Percentiles rank a stretch among this genome's conserved stretches.
Evolutionary conservation across 2,888 invertebrate genomes (phyloP).

Genomic region (Epinotia nisella): DNA sequence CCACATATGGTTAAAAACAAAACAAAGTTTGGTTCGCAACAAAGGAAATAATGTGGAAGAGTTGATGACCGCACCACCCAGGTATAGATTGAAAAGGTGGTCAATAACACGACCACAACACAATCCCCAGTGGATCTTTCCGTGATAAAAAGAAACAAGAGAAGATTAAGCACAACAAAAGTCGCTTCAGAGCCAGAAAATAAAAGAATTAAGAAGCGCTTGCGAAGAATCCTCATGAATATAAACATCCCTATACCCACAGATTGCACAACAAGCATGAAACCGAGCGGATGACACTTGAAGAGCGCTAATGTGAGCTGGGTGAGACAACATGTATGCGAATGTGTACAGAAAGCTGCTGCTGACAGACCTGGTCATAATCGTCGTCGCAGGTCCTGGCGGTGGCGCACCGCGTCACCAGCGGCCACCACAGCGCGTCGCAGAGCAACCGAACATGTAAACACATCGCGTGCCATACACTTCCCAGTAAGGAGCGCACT

Average conservation of each 20-base stretch:
- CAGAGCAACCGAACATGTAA: slow-evolving; percentile 81
- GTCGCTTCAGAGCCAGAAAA: not conserved
- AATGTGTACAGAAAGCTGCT: slow-evolving; percentile 68
- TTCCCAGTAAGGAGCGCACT: slow-evolving; percentile 80
- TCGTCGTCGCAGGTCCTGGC: slow-evolving; percentile 77
- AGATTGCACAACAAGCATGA: slow-evolving; percentile 18
- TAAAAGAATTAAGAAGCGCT: slow-evolving; percentile 10
- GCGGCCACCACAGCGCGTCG: slow-evolving; percentile 82
- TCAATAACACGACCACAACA: not conserved
- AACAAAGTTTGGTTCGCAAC: too few species aligned
- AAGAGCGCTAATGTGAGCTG: not conserved
- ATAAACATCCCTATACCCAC: slow-evolving; percentile 6
- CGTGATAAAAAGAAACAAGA: not conserved
- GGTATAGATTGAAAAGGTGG: slow-evolving; percentile 8
- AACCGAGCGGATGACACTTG: slow-evolving; percentile 8
- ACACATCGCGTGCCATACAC: slow-evolving; percentile 84
- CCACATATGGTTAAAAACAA: slow-evolving; percentile 62
- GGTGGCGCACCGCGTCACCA: slow-evolving; percentile 78
- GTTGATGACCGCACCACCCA: slow-evolving; percentile 64
- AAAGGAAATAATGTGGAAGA: slow-evolving; percentile 75
- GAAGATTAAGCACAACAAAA: slow-evolving; percentile 13
- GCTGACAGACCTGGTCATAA: slow-evolving; percentile 81
- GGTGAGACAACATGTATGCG: slow-evolving; percentile 62
- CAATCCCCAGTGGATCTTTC: not conserved
- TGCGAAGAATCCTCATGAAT: not conserved